phyloP scores from a whole-genome alignment of 2,113 vertebrate species.

The Polyodon spathula region DNA sequence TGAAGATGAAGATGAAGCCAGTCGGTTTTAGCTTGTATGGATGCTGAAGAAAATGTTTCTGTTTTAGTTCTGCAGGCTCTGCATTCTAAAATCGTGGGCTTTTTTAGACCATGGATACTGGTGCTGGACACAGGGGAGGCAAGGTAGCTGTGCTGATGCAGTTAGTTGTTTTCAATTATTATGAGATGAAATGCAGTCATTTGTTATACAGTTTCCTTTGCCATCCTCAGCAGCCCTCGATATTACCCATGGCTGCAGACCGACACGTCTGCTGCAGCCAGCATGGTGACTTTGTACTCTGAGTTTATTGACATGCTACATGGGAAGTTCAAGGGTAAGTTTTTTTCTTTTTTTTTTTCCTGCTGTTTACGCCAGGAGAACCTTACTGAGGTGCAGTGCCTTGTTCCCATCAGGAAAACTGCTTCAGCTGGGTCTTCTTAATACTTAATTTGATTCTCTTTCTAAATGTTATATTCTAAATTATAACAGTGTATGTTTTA shows the following conservation, averaged over 20 bases:
- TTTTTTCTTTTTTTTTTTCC: no score
- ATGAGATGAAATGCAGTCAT: constrained; percentile 2
- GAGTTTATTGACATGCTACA: constrained; percentile 63
- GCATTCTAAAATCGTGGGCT: constrained; percentile 61
- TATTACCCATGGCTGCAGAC: constrained; percentile 93
- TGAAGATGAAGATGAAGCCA: no score
- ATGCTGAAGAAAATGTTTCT: no score
- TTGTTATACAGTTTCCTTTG: constrained; percentile 3
- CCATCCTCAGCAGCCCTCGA: constrained; percentile 49
- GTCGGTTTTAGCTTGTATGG: no score
- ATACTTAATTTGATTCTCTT: no score
- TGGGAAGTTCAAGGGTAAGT: constrained; percentile 76
- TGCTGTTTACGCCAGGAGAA: no score
- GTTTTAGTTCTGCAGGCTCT: constrained; percentile 67
- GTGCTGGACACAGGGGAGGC: constrained; percentile 66
- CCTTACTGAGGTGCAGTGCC: background rate
- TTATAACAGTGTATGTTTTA: no score
- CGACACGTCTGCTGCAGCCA: constrained; percentile 59
- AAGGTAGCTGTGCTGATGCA: constrained; percentile 52
- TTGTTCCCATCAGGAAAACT: background rate
- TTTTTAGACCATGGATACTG: constrained; percentile 89
- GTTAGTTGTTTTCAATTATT: constrained; percentile 1
- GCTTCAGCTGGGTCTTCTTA: no score
- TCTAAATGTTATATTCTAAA: no score
- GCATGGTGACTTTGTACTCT: constrained; percentile 61